Evolutionary conservation across 2,113 vertebrate species (phyloP), one percentile per base, ranked within the genome.

Genomic region (Nyctibius bracteatus): DNA sequence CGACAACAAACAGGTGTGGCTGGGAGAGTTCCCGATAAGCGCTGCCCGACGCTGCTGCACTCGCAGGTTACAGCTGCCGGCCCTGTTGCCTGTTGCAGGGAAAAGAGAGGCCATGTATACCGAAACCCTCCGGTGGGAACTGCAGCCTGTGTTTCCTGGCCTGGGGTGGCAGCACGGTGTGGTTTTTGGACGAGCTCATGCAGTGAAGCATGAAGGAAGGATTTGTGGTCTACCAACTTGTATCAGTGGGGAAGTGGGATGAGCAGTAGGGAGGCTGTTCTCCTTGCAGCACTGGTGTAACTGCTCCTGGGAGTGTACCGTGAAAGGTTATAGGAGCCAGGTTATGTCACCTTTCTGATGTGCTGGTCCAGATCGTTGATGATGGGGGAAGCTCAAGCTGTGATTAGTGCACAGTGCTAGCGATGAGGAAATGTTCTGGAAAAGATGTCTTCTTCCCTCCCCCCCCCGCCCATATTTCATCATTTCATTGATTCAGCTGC

Each of bases 1-100:
- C 80, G 27, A 70, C 94, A 58, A 35, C 94, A 78, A 78, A 31
- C 95, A 95, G 95, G 95, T 91, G 94, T 87, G 91, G 93, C 87
- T 6, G 71, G 65, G 44, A 44, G 62, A 10, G 86, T 1, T 52
- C 37, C 66, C 66, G 84, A 39, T 47, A 47, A 52, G 93, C 1
- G 86, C 75, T 17, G 58, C 14, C 3, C 43, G 15, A 51, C 5
- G 59, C 73, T 9, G 31, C 71, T 63, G 82, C 82, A n/a, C 61
- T 8, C n/a, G 13, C 93, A 23, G 81, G 73, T 31, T 28, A 1
- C 65, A 1, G 78, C 77, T 15, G 88, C 93, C 41, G 7, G 33
- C 37, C 23, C 51, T 5, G 15, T 21, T 49, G 89, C 19, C 79
- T 25, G 22, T 47, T 1, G 27, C 4, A 28, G 89, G 55, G n/a